Evolutionary conservation across 1,140 invertebrate genomes (phyloP).

Genomic region (Bombus turneri): DNA sequence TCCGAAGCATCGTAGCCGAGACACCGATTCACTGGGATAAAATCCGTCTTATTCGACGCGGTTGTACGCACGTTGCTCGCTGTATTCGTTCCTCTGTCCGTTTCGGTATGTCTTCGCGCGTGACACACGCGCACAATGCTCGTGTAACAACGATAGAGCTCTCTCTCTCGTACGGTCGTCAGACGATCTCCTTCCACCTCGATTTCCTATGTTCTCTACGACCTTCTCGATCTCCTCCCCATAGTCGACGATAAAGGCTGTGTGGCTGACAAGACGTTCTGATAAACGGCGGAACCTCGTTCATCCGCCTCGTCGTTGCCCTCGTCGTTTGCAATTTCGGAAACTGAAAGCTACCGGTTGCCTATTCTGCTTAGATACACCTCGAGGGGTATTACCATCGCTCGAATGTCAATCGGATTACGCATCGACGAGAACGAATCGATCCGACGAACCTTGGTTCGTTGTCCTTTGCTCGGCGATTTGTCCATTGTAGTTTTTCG

Average conservation of each 20-base stretch:
- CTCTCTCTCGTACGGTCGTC: background rate
- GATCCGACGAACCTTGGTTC: background rate
- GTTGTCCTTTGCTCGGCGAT: background rate
- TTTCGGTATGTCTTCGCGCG: background rate
- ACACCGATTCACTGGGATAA: conserved; percentile 30
- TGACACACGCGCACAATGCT: conserved; percentile 10
- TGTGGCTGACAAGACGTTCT: conserved; percentile 76
- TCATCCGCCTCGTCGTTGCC: conserved; percentile 42
- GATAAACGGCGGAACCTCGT: conserved; percentile 71
- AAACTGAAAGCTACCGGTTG: conserved; percentile 39
- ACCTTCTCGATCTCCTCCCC: background rate
- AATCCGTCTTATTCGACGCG: conserved; percentile 33
- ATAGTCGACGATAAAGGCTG: conserved; percentile 75
- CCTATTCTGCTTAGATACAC: conserved; percentile 3
- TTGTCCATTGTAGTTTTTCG: background rate
- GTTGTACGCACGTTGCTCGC: background rate
- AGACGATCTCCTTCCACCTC: background rate
- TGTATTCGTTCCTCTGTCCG: background rate
- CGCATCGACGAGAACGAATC: background rate
- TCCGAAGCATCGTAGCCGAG: background rate
- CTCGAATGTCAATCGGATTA: background rate
- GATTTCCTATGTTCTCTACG: background rate
- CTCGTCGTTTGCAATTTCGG: conserved; percentile 62
- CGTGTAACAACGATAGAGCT: background rate
- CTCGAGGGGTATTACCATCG: background rate